These are phyloP conservation scores for Drosophila tani DNA, from an alignment of 1,140 invertebrate species.

Conservation along the genomic window DNA sequence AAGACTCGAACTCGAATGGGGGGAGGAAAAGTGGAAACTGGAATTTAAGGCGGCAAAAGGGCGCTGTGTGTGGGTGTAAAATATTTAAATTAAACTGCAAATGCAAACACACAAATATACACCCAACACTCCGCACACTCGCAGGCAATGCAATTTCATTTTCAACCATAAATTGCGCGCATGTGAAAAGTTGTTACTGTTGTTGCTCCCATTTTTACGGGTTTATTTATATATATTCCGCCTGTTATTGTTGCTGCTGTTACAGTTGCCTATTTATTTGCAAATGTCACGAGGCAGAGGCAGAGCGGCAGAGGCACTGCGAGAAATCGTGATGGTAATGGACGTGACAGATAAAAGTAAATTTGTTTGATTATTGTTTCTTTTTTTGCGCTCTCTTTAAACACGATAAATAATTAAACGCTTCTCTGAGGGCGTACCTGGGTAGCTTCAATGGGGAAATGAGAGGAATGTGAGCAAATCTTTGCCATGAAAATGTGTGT, in stretches of 20 bases:
- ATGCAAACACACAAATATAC: constrained; percentile 42
- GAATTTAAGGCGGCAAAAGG: constrained; percentile 22
- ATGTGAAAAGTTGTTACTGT: constrained; percentile 51
- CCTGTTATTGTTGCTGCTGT: constrained; percentile 33
- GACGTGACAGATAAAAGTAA: constrained; percentile 64
- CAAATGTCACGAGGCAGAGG: constrained; percentile 70
- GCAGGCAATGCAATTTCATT: constrained; percentile 72
- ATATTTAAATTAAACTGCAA: constrained; percentile 77
- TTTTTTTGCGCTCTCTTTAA: constrained; percentile 50
- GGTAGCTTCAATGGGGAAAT: neutral
- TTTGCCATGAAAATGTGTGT: constrained; percentile 34
- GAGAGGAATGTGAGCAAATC: constrained; percentile 6
- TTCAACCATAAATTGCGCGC: constrained; percentile 72
- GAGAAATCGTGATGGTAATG: neutral
- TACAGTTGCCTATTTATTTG: constrained; percentile 69
- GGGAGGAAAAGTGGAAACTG: constrained; percentile 12
- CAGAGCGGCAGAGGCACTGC: neutral
- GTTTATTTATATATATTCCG: constrained; percentile 34
- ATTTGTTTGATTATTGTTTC: constrained; percentile 57
- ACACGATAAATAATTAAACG: constrained; percentile 59
- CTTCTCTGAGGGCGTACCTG: constrained; percentile 27
- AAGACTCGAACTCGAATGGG: constrained; percentile 1
- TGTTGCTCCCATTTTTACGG: constrained; percentile 48
- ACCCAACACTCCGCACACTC: constrained; percentile 5
- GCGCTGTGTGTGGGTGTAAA: constrained; percentile 47